phyloP scores from a whole-genome alignment of 2,113 vertebrate genomes.

The Ifrita kowaldi region DNA sequence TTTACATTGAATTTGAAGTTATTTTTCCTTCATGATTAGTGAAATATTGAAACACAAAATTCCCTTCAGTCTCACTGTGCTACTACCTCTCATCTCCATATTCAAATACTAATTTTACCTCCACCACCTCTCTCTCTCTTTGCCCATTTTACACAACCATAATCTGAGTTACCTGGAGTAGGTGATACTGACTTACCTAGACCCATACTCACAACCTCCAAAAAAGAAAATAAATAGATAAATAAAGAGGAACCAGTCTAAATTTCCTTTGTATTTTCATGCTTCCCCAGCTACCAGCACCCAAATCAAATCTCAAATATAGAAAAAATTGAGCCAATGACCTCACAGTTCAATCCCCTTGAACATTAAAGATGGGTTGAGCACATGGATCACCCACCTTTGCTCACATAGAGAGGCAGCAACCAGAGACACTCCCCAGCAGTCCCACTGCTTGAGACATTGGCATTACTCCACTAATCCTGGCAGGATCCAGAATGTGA shows the following conservation, averaged over 20 bases:
- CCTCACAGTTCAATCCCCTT: neutral
- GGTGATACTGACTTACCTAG: neutral
- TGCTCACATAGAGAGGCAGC: neutral
- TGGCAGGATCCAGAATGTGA: neutral
- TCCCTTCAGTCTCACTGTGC: neutral
- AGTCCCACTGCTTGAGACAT: neutral
- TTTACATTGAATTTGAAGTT: neutral
- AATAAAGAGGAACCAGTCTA: neutral
- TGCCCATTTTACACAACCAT: neutral
- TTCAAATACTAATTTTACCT: neutral
- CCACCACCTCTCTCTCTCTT: neutral
- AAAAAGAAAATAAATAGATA: neutral
- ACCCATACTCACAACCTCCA: fast-evolving
- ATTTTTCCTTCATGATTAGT: neutral
- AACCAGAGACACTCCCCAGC: neutral
- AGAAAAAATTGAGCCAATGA: neutral
- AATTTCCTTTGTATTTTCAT: neutral
- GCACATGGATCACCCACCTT: neutral
- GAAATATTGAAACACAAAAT: neutral
- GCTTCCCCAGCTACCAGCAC: neutral
- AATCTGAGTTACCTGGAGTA: neutral
- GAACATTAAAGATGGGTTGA: neutral
- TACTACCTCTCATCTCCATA: neutral
- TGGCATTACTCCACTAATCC: neutral
- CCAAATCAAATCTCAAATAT: neutral